Percentiles rank a stretch among this genome's conserved stretches.
phyloP scores from a whole-genome alignment of 1,140 invertebrate genomes.

The Octopus sinensis region DNA sequence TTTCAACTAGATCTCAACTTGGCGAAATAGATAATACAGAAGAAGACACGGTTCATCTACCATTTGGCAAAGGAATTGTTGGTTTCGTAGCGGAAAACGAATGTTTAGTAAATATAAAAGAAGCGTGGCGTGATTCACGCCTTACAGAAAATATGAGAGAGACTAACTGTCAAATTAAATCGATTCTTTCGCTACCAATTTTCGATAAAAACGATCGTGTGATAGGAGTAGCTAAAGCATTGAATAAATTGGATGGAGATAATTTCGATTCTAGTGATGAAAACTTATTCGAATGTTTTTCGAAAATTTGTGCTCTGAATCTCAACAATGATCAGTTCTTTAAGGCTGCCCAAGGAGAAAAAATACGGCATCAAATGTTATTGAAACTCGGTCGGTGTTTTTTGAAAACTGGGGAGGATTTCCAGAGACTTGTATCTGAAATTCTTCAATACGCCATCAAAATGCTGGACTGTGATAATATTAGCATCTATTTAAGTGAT shows the following conservation, averaged over 20 bases:
- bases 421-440: constrained; percentile 81
- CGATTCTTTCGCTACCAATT: constrained; percentile 91
- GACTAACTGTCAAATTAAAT: constrained; percentile 87
- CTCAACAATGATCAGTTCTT: constrained; percentile 96
- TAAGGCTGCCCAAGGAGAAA: constrained; percentile 89
- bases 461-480: background rate
- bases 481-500: background rate
- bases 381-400: constrained; percentile 81
- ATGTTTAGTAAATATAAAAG: constrained; percentile 87
- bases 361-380: constrained; percentile 88
- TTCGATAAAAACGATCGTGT: constrained; percentile 93
- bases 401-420: constrained; percentile 87
- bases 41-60: constrained; percentile 47
- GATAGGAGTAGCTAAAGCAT: constrained; percentile 94
- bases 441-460: background rate
- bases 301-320: constrained; percentile 94
- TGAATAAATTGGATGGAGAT: constrained; percentile 72
- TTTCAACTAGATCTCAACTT: constrained; percentile 67
- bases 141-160: constrained; percentile 90
- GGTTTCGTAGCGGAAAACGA: constrained; percentile 89
- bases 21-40: constrained; percentile 66
- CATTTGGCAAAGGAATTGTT: constrained; percentile 82
- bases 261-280: constrained; percentile 36
- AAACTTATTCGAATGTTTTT: constrained; percentile 77
- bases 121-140: constrained; percentile 75